Evolutionary conservation across 2,113 vertebrate species (phyloP), one percentile per base, ranked within the genome.

Genomic region (Sander lucioperca): DNA sequence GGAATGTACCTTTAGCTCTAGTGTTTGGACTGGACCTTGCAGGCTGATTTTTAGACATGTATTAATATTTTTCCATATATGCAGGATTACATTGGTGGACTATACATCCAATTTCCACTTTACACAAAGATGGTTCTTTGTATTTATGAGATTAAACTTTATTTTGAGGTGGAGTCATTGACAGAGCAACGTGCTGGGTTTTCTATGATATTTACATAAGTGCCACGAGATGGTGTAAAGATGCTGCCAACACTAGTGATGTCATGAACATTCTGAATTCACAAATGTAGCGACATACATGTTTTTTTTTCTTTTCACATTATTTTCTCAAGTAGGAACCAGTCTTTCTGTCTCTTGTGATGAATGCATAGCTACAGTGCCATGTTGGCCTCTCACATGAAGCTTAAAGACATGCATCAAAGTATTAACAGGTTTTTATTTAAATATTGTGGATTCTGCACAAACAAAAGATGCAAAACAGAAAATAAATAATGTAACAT

Each of bases 211-310:
- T 57, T 33, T 45, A 33, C 21, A 59, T 25, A 56, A 50, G 88
- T 93, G 91, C 87, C 91, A 92, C 86, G 87, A 69, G 43, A 73
- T 67, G 64, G 18, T 80, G 66, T 68, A 45, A 77, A 64, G 25
- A 85, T 77, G 47, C 53, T 57, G 27, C 66, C 6, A 71, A 57
- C 25, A 77, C 33, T 66, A 53, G 16, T 53, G 51, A 80, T 77
- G 69, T 79, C 53, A 61, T 65, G 23, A 63, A 57, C 2, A 62
- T 48, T 69, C 67, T 56, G 27, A 75, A 59, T 53, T 58, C 54
- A 76, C 54, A 75, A 4, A 48, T 74, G 66, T 73, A 77, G 66
- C 59, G 25, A 83, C 54, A 51, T 51, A 4, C 23, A 30, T 45
- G 50, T 50, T 25, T 50, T 25, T 47, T 16, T 72, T 77, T 76